These are phyloP conservation scores for Perizoma flavofasciatum DNA, from an alignment of 2,888 invertebrate genomes.

Conservation along the genomic window DNA sequence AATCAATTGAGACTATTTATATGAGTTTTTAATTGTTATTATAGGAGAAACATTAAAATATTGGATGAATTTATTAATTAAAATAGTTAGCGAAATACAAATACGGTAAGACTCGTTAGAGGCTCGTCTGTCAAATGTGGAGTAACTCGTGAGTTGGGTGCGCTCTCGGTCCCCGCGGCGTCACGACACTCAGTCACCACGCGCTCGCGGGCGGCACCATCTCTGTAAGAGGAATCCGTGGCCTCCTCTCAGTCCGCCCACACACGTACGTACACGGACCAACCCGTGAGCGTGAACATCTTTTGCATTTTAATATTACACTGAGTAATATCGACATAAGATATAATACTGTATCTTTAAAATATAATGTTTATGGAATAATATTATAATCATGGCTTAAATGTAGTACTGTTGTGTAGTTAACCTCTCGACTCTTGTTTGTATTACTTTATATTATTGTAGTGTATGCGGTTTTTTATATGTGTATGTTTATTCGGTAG, in stretches of 20 bases:
- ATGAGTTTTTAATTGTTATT: slow-evolving; percentile 84
- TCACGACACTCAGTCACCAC: slow-evolving; percentile 16
- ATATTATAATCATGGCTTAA: slow-evolving; percentile 82
- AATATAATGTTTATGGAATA: slow-evolving; percentile 72
- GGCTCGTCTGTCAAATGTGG: slow-evolving; percentile 79
- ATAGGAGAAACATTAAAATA: slow-evolving; percentile 81
- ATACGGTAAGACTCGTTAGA: slow-evolving; percentile 82
- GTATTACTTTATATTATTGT: slow-evolving; percentile 76
- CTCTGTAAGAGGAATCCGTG: not conserved
- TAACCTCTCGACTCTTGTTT: slow-evolving; percentile 81
- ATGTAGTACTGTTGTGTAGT: slow-evolving; percentile 82
- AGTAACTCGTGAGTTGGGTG: slow-evolving; percentile 42
- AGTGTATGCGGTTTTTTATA: slow-evolving; percentile 82
- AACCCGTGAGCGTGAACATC: slow-evolving; percentile 53
- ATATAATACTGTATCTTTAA: slow-evolving; percentile 76
- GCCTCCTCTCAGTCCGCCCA: slow-evolving; percentile 5
- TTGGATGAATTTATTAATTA: slow-evolving; percentile 84
- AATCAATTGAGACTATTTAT: slow-evolving; percentile 83
- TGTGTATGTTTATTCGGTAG: slow-evolving; percentile 84
- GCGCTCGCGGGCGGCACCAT: slow-evolving; percentile 31
- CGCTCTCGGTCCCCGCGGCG: slow-evolving; percentile 36
- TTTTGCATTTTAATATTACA: slow-evolving; percentile 68
- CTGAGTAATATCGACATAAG: slow-evolving; percentile 72
- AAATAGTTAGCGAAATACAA: slow-evolving; percentile 84
- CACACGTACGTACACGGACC: slow-evolving; percentile 3